Evolutionary conservation across 2,113 vertebrate species (phyloP), one percentile per base, ranked within the genome.

Genomic region (Picathartes gymnocephalus): DNA sequence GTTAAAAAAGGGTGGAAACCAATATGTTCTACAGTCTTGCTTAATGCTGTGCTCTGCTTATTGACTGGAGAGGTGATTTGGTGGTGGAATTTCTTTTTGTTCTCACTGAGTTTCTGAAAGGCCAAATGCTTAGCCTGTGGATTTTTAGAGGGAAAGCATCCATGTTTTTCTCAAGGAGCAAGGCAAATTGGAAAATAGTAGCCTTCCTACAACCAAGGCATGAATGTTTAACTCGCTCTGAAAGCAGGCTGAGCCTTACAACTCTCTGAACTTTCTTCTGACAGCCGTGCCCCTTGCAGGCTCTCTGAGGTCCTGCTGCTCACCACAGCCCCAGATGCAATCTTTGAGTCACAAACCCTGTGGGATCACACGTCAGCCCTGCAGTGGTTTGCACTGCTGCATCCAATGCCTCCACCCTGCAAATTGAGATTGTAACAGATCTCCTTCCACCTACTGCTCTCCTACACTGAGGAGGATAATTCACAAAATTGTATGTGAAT

Each of bases 201-300:
- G 47, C 35, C 47, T 82, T 87, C 31, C 48, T 72, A 47, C 25
- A 72, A 48, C 20, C 9, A 48, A 77, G 77, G 40, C 19, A 21
- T 54, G 13, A 51, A 17, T 45, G 11, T 82, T 93, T 76, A 44
- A 64, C 64, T 91, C 9, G 9, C 7, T 51, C 48, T 79, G n/a
- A 13, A 72, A 72, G 13, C 6, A 60, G 37, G 7, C 24, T n/a
- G 33, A 70, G 16, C 48, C 31, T 87, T 78, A 44, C 6, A 30
- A 56, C 15, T 51, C 28, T 54, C 65, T 56, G 16, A 86, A 21
- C 35, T 83, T 80, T 42, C 9, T 77, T 73, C 60, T 58, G 50
- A 30, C 3, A 37, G 14, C 15, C 0, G 0, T 40, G 48, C 9
- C 20, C 22, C 21, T 77, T 51, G 47, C 6, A 53, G 40, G 3